A percentile compares a stretch with the other conserved stretches of the same genome.
phyloP scores from a whole-genome alignment of 2,888 invertebrate species.

The Stenodema calcarata region DNA sequence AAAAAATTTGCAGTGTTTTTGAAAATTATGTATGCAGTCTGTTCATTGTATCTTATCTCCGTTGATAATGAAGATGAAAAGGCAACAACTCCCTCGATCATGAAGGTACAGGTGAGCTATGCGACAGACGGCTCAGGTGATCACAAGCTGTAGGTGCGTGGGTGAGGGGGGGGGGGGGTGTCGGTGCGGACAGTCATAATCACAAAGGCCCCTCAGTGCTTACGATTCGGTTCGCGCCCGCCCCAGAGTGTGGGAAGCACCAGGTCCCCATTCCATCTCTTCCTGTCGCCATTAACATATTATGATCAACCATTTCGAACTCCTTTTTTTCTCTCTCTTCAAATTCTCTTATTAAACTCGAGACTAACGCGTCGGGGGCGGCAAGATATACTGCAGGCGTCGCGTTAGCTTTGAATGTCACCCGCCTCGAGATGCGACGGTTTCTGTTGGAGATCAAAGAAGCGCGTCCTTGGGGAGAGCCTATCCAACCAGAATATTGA shows the following conservation, averaged over 20 bases:
- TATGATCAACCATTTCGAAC: slow-evolving; percentile 11
- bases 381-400: background rate
- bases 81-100: background rate
- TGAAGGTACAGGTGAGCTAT: background rate
- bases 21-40: too few relatives aligned
- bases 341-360: background rate
- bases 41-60: too few relatives aligned
- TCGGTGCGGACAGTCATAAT: slow-evolving; percentile 13
- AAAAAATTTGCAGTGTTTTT: too few relatives aligned
- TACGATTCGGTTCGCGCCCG: slow-evolving; percentile 37
- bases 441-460: background rate
- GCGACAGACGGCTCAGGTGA: background rate
- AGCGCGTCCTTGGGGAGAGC: background rate
- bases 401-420: background rate
- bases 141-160: background rate
- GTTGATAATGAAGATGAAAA: too few relatives aligned
- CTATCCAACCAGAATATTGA: background rate
- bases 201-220: slow-evolving; percentile 21
- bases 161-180: background rate
- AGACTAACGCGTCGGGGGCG: background rate
- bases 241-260: slow-evolving; percentile 15
- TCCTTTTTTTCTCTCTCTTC: background rate
- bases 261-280: background rate
- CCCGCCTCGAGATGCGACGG: background rate
- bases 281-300: slow-evolving; percentile 20